These are phyloP conservation scores for Mellilla xanthometata DNA, from an alignment of 2,888 invertebrate genomes.

Conservation along the genomic window DNA sequence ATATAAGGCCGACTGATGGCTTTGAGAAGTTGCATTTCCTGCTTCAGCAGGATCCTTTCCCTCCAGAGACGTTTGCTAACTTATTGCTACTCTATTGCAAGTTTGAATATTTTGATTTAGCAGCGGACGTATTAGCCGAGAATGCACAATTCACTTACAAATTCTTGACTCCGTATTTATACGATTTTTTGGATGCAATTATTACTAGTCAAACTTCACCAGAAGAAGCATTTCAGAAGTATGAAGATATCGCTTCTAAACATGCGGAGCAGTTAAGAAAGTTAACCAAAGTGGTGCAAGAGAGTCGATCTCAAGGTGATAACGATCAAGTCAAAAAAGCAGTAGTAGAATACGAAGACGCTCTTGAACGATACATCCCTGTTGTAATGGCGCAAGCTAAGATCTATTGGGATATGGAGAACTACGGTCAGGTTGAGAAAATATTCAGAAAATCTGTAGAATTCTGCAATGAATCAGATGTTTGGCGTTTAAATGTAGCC, in stretches of 20 bases:
- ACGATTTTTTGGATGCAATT: slow-evolving; percentile 97
- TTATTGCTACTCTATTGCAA: slow-evolving; percentile 97
- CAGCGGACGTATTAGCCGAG: slow-evolving; percentile 98
- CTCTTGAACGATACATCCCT: slow-evolving; percentile 95
- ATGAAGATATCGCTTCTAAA: slow-evolving; percentile 96
- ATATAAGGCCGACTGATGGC: slow-evolving; percentile 93
- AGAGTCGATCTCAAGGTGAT: slow-evolving; percentile 93
- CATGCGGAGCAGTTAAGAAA: slow-evolving; percentile 95
- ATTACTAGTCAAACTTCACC: slow-evolving; percentile 98
- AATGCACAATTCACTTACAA: slow-evolving; percentile 98
- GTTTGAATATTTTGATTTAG: slow-evolving; percentile 98
- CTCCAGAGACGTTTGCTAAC: slow-evolving; percentile 98
- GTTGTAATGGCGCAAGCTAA: slow-evolving; percentile 99
- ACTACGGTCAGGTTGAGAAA: slow-evolving; percentile 97
- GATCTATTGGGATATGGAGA: slow-evolving; percentile 98
- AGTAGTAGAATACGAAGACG: slow-evolving; percentile 95
- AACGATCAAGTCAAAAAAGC: slow-evolving; percentile 94
- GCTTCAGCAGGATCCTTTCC: slow-evolving; percentile 97
- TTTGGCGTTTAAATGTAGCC: slow-evolving; percentile 98
- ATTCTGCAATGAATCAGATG: slow-evolving; percentile 98
- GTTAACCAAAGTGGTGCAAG: slow-evolving; percentile 96
- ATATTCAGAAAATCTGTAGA: slow-evolving; percentile 98
- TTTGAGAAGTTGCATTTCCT: slow-evolving; percentile 94
- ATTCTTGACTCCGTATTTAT: slow-evolving; percentile 95
- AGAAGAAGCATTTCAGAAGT: slow-evolving; percentile 96